A percentile compares a stretch with the other conserved stretches of the same genome.
Evolutionary conservation across 2,888 invertebrate genomes (phyloP).

Genomic region (Patella caerulea): DNA sequence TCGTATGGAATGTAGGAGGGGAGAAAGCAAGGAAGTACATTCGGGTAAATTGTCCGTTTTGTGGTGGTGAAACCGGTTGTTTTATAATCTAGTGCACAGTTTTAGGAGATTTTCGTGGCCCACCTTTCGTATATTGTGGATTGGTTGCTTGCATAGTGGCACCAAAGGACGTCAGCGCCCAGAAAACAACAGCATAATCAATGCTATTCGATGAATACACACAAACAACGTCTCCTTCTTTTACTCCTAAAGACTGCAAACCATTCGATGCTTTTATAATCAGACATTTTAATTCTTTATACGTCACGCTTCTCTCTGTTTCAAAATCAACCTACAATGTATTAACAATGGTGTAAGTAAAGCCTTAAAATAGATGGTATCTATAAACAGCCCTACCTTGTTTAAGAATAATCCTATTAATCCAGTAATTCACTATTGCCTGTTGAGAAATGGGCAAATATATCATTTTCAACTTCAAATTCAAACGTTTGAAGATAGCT

Average conservation of each 20-base stretch:
- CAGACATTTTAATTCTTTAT: not conserved
- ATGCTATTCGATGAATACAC: constrained; percentile 34
- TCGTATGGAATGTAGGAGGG: too few species aligned
- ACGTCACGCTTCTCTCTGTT: constrained; percentile 14
- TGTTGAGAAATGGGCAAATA: too few species aligned
- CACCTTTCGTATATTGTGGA: constrained; percentile 40
- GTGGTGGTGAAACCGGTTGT: too few species aligned
- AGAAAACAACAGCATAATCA: constrained; percentile 36
- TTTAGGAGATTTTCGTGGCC: not conserved
- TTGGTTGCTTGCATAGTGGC: constrained; percentile 38
- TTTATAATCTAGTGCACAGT: too few species aligned
- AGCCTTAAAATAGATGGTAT: too few species aligned
- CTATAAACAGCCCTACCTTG: too few species aligned
- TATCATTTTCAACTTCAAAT: too few species aligned
- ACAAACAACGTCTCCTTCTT: constrained; percentile 38
- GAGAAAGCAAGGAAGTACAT: too few species aligned
- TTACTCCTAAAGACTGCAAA: constrained; percentile 32
- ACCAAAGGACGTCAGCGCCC: constrained; percentile 31
- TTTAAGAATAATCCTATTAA: too few species aligned
- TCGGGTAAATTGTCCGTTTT: too few species aligned
- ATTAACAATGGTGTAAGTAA: not conserved
- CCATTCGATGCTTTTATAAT: constrained; percentile 29
- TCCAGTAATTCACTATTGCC: too few species aligned
- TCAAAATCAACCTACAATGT: constrained; percentile 13
- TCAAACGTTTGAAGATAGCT: too few species aligned